These are phyloP conservation scores for Melipona quadrifasciata DNA, from an alignment of 1,140 invertebrate genomes.

Conservation along the genomic window DNA sequence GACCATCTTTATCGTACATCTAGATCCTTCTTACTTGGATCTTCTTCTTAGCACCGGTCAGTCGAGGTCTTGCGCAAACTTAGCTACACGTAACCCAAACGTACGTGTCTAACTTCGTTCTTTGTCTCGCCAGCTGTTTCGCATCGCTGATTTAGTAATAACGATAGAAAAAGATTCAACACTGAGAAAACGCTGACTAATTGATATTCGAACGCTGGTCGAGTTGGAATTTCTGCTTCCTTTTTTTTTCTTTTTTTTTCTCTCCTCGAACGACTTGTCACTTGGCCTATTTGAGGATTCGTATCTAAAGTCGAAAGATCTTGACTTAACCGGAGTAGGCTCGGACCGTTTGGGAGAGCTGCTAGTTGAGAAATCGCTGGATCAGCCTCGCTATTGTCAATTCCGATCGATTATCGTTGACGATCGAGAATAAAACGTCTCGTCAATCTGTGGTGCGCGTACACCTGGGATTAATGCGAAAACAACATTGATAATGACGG, in stretches of 20 bases:
- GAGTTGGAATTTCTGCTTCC: background rate
- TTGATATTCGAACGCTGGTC: background rate
- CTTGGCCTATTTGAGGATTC: conserved; percentile 27
- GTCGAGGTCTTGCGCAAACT: background rate
- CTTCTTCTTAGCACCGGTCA: background rate
- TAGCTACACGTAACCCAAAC: background rate
- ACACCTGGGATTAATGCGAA: no score
- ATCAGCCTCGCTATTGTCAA: background rate
- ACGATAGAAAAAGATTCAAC: background rate
- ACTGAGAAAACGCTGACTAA: background rate
- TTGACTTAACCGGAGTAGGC: conserved; percentile 17
- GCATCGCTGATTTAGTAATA: conserved; percentile 25
- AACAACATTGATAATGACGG: no score
- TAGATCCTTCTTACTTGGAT: background rate
- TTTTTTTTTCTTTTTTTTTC: no score
- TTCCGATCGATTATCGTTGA: background rate
- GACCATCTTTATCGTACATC: background rate
- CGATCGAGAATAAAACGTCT: background rate
- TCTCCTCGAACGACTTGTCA: no score
- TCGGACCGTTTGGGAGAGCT: conserved; percentile 15
- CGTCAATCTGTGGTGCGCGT: no score
- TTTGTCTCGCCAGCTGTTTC: background rate
- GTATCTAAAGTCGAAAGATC: background rate
- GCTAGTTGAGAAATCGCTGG: conserved; percentile 15
- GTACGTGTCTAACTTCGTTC: background rate